These are phyloP conservation scores for Didymodactylos carnosus DNA, from an alignment of 2,888 invertebrate species.

Conservation along the genomic window DNA sequence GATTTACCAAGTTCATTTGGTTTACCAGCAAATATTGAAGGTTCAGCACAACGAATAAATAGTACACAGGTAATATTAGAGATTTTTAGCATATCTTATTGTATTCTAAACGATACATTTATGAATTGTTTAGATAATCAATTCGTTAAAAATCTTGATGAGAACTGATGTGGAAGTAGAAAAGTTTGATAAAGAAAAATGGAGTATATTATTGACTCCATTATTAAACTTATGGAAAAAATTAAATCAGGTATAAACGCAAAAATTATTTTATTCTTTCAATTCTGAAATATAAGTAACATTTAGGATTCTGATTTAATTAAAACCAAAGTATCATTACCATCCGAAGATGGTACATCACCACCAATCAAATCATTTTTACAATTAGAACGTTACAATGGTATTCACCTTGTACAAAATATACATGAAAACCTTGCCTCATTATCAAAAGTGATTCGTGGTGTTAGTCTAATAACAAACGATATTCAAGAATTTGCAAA, in stretches of 20 bases:
- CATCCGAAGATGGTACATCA: slow-evolving; percentile 19
- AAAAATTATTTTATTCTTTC: background rate
- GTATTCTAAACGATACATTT: background rate
- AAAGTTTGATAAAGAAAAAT: slow-evolving; percentile 39
- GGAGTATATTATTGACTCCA: slow-evolving; percentile 48
- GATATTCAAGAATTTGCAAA: slow-evolving; percentile 37
- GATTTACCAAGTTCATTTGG: slow-evolving; percentile 60
- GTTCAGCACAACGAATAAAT: slow-evolving; percentile 48
- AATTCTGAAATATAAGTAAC: background rate
- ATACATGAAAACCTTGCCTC: slow-evolving; percentile 44
- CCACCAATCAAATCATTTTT: slow-evolving; percentile 45
- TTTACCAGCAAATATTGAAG: slow-evolving; percentile 63
- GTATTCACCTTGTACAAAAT: slow-evolving; percentile 42
- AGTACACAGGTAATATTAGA: slow-evolving; percentile 1
- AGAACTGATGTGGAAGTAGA: slow-evolving; percentile 32
- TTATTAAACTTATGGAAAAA: slow-evolving; percentile 65
- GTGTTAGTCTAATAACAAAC: slow-evolving; percentile 38
- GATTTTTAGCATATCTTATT: background rate
- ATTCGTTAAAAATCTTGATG: slow-evolving; percentile 38
- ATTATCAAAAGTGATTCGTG: slow-evolving; percentile 45
- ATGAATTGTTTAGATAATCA: background rate
- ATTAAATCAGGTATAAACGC: slow-evolving; percentile 38
- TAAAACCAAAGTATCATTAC: background rate
- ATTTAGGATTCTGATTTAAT: background rate
- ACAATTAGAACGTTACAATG: slow-evolving; percentile 43